Conservation (phyloP, 2,888 invertebrate genomes). For the Sphecodes monilicornis region DNA sequence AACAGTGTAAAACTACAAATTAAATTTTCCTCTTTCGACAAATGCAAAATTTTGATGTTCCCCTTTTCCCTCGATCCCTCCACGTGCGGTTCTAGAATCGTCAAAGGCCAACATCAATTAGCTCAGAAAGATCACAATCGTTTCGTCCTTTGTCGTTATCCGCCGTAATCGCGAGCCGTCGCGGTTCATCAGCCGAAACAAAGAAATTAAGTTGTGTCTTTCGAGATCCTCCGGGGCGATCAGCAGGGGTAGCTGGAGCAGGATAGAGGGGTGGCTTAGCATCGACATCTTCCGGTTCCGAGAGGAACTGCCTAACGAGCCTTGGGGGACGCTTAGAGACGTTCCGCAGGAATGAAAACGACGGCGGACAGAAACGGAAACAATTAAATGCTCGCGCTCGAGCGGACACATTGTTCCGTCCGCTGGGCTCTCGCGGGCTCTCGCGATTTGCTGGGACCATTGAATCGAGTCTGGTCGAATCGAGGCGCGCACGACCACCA, state of each 20-base stretch:
- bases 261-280: slow-evolving; percentile 63
- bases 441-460: slow-evolving; percentile 59
- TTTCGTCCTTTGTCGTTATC: neutral
- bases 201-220: slow-evolving; percentile 64
- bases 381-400: slow-evolving; percentile 76
- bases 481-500: slow-evolving; percentile 50
- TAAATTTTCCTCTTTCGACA: too few relatives aligned
- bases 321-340: slow-evolving; percentile 68
- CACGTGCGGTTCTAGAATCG: neutral
- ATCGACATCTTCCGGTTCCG: slow-evolving; percentile 78
- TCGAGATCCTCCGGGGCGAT: neutral
- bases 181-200: slow-evolving; percentile 58
- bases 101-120: neutral
- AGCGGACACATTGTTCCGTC: slow-evolving; percentile 71
- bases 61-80: neutral
- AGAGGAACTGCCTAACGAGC: slow-evolving; percentile 81
- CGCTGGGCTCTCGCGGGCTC: slow-evolving; percentile 47
- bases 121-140: neutral
- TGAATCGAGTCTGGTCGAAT: slow-evolving; percentile 45
- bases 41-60: neutral
- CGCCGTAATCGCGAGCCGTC: slow-evolving; percentile 39
- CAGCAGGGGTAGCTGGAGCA: neutral
- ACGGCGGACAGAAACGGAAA: slow-evolving; percentile 74
- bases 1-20: neutral
- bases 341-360: slow-evolving; percentile 72